Evolutionary conservation across 2,113 vertebrate genomes (phyloP).

Genomic region (Crotalus helleri): DNA sequence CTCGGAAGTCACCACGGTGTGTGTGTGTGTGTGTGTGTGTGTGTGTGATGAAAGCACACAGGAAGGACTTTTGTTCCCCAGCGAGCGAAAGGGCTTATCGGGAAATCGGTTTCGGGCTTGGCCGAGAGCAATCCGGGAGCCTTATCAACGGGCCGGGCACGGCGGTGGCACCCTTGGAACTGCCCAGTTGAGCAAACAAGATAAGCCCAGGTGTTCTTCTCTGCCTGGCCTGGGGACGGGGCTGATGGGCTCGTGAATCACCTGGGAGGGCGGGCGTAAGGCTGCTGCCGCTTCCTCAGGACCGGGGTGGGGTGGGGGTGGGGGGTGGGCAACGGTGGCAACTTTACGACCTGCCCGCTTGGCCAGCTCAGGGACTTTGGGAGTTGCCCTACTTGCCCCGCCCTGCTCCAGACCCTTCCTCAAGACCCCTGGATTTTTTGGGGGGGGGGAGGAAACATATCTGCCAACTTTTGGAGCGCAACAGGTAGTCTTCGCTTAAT

Average conservation of each 20-base stretch:
- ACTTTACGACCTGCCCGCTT: too few relatives aligned
- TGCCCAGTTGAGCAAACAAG: not conserved
- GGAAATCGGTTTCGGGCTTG: not conserved
- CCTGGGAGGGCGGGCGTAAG: fast-evolving
- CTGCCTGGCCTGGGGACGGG: not conserved
- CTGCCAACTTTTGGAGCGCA: not conserved
- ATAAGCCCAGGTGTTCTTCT: not conserved
- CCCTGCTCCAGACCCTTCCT: not conserved
- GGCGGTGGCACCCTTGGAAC: not conserved
- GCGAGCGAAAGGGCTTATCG: not conserved
- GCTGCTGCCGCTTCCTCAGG: not conserved
- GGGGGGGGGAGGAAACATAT: too few relatives aligned
- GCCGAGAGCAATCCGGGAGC: not conserved
- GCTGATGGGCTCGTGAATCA: not conserved
- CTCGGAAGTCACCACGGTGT: not conserved
- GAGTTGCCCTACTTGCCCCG: not conserved
- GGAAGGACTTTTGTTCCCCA: not conserved
- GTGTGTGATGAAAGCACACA: not conserved
- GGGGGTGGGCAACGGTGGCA: too few relatives aligned
- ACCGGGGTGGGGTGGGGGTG: too few relatives aligned
- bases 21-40: too few relatives aligned
- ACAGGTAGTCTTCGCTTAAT: not conserved
- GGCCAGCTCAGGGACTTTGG: not conserved
- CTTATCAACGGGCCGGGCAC: not conserved
- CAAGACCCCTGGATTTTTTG: too few relatives aligned